Evolutionary conservation across 1,140 invertebrate genomes (phyloP).

Genomic region (Andrena cerasifolii): DNA sequence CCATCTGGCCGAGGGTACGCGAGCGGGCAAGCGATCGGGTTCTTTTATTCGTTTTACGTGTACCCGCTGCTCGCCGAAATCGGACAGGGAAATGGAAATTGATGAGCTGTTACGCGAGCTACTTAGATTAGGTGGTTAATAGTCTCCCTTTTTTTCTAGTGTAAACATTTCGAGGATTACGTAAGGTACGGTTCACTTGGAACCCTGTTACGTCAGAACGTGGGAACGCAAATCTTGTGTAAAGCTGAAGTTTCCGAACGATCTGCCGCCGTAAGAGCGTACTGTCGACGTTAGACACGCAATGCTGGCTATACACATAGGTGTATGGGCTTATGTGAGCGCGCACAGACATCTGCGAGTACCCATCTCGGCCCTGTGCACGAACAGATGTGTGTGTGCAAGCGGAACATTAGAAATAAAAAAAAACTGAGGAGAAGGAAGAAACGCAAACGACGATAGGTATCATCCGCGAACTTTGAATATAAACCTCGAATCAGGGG

Average conservation of each 20-base stretch:
- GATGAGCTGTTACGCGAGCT: too few species aligned
- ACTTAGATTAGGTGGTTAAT: too few species aligned
- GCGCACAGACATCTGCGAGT: background rate
- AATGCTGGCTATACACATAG: background rate
- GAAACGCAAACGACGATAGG: slow-evolving; percentile 58
- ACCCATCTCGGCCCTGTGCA: background rate
- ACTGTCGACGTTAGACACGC: background rate
- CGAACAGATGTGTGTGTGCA: background rate
- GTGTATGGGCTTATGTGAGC: background rate
- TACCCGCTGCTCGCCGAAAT: too few species aligned
- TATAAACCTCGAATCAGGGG: slow-evolving; percentile 76
- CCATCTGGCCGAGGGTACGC: too few species aligned
- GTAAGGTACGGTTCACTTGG: background rate
- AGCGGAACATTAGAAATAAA: slow-evolving; percentile 56
- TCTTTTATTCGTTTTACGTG: too few species aligned
- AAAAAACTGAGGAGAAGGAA: slow-evolving; percentile 55
- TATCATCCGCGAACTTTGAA: slow-evolving; percentile 75
- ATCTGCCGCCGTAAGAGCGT: background rate
- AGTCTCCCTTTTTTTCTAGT: background rate
- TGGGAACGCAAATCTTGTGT: background rate
- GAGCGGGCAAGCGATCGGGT: too few species aligned
- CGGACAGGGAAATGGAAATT: too few species aligned
- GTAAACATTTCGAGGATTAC: background rate
- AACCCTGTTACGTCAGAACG: background rate
- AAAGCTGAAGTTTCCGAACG: slow-evolving; percentile 7